Base-by-base conservation (phyloP, 2,888 invertebrate genomes). In the Yponomeuta evonymella region DNA sequence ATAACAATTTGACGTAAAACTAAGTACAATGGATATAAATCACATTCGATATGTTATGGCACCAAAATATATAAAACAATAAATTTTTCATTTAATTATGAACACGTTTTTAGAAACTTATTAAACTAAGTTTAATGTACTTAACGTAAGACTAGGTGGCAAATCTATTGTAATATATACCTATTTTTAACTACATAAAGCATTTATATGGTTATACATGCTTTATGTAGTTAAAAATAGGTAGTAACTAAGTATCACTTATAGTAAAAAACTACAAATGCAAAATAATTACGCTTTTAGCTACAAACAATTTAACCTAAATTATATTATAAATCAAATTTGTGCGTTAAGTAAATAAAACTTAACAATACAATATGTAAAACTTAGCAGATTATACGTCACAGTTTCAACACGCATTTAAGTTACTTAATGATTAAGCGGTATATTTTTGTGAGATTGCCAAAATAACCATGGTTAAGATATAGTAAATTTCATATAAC, bases 71-170 rank as follows among this genome's bases (percentile, higher is more conserved):
- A 58, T 1, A 58, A 15, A 58, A 58, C 15, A 12, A 51, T 15
- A 0, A 58, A 15, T 15, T 58, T 58, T 58, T 15, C 1, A 58
- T 58, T 58, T 58, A 58, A 58, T 51, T 2, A 63, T 29, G 64
- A 64, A 64, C 64, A 64, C 63, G 6, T n/a, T 5, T 63, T n/a
- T 23, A 12, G 23, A 29, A 63, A n/a, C 23, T 63, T 29, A n/a
- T n/a, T 63, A 2, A 63, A 29, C n/a, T 23, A 29, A 64, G 30
- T 30, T 23, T n/a, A n/a, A 64, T 23, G n/a, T 64, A 64, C n/a
- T 64, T 64, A 64, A 30, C 29, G 64, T 64, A 64, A n/a, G 64
- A 64, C 64, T 64, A 64, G 64, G 29, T 30, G 8, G 64, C 64
- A 30, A 64, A 23, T 64, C 29, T 64, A 64, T 11, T 64, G 23